Percentiles rank a stretch among this genome's conserved stretches.
Conservation (phyloP, 2,113 vertebrate genomes). For the Nibea albiflora region DNA sequence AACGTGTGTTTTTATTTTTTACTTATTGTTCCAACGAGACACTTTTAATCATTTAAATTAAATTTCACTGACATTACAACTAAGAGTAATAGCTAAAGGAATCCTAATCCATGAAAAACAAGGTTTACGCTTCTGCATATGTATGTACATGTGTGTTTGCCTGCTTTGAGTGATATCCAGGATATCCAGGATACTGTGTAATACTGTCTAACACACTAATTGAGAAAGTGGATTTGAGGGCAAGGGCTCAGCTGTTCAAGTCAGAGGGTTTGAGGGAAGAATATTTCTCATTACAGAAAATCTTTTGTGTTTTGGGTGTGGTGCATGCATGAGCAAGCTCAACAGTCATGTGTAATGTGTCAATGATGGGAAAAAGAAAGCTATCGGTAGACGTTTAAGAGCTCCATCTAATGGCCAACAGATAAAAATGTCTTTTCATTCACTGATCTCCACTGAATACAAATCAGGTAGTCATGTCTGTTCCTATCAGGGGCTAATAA, state of each 20-base stretch:
- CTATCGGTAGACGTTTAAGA: constrained; percentile 2
- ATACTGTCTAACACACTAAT: not conserved
- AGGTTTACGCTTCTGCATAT: not conserved
- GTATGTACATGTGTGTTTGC: too few species aligned
- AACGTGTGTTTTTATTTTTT: not conserved
- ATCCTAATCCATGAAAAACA: not conserved
- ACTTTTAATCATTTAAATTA: not conserved
- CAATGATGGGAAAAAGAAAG: not conserved
- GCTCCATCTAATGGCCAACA: constrained; percentile 36
- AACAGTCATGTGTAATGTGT: not conserved
- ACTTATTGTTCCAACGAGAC: too few species aligned
- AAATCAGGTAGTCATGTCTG: not conserved
- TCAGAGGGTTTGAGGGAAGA: not conserved
- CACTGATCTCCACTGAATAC: not conserved
- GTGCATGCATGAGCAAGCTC: not conserved
- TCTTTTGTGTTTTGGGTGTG: not conserved
- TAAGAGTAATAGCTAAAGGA: not conserved
- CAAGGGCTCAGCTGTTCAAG: not conserved
- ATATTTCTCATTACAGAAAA: not conserved
- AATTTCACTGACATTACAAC: not conserved
- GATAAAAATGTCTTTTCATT: not conserved
- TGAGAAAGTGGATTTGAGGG: not conserved
- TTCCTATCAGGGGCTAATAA: not conserved
- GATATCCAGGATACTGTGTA: not conserved
- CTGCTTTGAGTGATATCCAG: not conserved